Base-by-base conservation (phyloP, 2,888 invertebrate genomes). In the Meloe dianella region DNA sequence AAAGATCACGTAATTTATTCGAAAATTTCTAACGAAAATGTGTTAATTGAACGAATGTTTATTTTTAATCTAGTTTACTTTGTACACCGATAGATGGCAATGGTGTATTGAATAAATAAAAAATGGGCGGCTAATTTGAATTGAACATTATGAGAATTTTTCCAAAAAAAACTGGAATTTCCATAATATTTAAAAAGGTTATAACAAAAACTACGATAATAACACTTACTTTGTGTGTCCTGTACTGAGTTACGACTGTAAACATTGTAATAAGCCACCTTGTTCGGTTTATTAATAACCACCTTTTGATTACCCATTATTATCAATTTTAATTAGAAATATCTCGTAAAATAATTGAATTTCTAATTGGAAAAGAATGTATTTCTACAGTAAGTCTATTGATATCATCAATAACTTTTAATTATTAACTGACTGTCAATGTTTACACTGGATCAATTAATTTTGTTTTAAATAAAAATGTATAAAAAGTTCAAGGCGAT, bases 241-340 rank as follows among this genome's bases (percentile, higher is more conserved):
- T 77, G 76, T 51, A 81, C 74, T 6, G 82, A 82, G 64, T 71
- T 78, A 63, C 80, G 80, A 67, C 76, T 78, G 67, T 81, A 78
- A 20, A 75, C 79, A 64, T 77, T 79, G 65, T 82, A 82, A 73
- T 82, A 82, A n/a, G 76, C 78, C 24, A 79, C 77, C 74, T 74
- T 76, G 41, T 73, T 68, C 17, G 32, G 41, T 29, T 62, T 57
- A 14, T 9, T 47, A 51, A n/a, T 24, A 4, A 54, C 14, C 24
- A 54, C 22, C 9, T 24, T 22, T 24, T 54, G 54, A 5, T 54
- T 54, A 22, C 0, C 54, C 54, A 54, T 24, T 24, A 0, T 41
- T 1, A 7, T 17, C 7, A 41, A 41, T 41, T 41, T 17, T 17
- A 41, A 20, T 22, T 47, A 20, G 20, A 10, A 20, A 20, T 47